phyloP scores from a whole-genome alignment of 2,113 vertebrate genomes.

The Pimephales promelas region DNA sequence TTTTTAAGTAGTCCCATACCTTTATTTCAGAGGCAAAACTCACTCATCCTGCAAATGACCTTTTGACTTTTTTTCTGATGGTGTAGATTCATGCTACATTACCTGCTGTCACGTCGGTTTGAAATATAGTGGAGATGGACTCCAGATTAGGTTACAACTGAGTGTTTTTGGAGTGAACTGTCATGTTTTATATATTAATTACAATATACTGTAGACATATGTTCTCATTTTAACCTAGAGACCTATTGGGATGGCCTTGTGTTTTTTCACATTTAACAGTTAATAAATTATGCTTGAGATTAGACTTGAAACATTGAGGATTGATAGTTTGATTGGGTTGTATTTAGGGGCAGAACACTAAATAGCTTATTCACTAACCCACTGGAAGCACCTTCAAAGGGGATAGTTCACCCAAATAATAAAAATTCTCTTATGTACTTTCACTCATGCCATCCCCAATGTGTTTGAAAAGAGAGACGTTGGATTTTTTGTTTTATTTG shows the following conservation, averaged over 20 bases:
- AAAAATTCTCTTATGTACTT: too few relatives aligned
- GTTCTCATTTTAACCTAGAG: not conserved
- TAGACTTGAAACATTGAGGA: not conserved
- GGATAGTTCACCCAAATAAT: too few relatives aligned
- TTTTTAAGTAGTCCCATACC: constrained; percentile 42
- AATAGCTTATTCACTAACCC: not conserved
- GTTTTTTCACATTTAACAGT: not conserved
- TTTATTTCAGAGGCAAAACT: constrained; percentile 33
- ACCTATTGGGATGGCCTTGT: not conserved
- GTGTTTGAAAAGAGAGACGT: too few relatives aligned
- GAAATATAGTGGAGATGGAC: not conserved
- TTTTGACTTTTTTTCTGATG: constrained; percentile 33
- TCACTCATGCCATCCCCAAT: too few relatives aligned
- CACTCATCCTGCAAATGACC: constrained; percentile 38
- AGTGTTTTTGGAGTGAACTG: not conserved
- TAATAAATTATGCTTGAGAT: not conserved
- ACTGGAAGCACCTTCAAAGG: too few relatives aligned
- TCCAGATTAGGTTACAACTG: not conserved
- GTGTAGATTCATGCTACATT: not conserved
- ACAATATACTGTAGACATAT: not conserved
- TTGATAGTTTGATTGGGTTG: not conserved
- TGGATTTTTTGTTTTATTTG: too few relatives aligned
- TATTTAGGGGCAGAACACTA: not conserved
- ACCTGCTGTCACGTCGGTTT: not conserved
- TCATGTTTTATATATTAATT: not conserved